These are phyloP conservation scores for Podarcis muralis DNA, from an alignment of 2,113 vertebrate species.

Conservation along the genomic window DNA sequence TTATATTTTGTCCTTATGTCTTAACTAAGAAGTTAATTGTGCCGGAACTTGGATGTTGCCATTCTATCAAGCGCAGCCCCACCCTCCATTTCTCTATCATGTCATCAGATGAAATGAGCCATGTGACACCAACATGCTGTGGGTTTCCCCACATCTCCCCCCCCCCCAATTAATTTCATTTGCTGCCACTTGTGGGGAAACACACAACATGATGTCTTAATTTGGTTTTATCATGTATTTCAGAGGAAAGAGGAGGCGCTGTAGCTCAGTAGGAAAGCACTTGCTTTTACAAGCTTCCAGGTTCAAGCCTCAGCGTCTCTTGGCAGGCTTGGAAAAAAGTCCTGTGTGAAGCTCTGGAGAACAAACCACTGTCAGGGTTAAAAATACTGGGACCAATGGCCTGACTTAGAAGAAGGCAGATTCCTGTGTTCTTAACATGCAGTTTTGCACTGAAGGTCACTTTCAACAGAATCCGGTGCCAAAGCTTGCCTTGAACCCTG, in stretches of 20 bases:
- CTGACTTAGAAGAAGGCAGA: too few relatives aligned
- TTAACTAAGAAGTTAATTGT: not conserved
- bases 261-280: not conserved
- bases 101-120: not conserved
- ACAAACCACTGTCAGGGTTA: too few relatives aligned
- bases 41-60: slow-evolving; percentile 3
- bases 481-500: not conserved
- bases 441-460: not conserved
- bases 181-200: not conserved
- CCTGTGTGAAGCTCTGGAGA: too few relatives aligned
- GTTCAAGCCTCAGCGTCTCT: too few relatives aligned
- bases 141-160: not conserved
- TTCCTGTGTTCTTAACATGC: not conserved
- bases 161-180: not conserved
- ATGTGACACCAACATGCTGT: not conserved
- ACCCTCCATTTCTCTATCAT: not conserved
- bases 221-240: not conserved
- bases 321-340: too few relatives aligned
- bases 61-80: not conserved
- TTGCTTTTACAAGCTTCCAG: not conserved
- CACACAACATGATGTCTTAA: not conserved
- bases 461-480: not conserved
- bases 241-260: not conserved
- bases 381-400: too few relatives aligned
- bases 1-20: slow-evolving; percentile 28